phyloP scores from a whole-genome alignment of 2,113 vertebrate genomes.

The Xyrauchen texanus region DNA sequence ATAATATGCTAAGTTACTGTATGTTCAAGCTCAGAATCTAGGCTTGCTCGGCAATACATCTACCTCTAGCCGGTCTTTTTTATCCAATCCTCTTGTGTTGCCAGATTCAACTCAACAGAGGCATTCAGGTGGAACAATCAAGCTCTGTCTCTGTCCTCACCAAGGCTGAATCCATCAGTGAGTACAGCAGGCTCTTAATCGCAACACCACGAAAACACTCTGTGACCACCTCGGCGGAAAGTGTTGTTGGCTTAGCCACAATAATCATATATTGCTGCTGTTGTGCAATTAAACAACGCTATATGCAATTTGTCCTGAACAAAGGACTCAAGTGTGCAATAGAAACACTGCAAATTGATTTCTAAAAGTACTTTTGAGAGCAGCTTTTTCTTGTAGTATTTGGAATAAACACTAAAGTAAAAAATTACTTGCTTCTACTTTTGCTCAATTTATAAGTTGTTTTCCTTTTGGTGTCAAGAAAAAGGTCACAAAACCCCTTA shows the following conservation, averaged over 20 bases:
- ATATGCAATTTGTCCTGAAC: not conserved
- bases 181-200: conserved; percentile 9
- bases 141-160: conserved; percentile 18
- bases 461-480: too few relatives aligned
- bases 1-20: not conserved
- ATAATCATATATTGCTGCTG: conserved; percentile 11
- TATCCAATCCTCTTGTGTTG: conserved; percentile 18
- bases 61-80: conserved; percentile 16
- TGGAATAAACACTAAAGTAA: too few relatives aligned
- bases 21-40: not conserved
- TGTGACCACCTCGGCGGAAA: conserved; percentile 7
- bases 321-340: conserved; percentile 10
- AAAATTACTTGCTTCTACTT: too few relatives aligned
- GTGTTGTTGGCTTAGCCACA: conserved; percentile 16
- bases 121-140: not conserved
- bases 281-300: not conserved
- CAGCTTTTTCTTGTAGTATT: not conserved
- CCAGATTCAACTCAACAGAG: conserved; percentile 9
- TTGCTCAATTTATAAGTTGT: too few relatives aligned
- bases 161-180: conserved; percentile 20
- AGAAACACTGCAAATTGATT: not conserved
- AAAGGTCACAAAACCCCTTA: too few relatives aligned
- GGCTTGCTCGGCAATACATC: not conserved
- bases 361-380: not conserved
- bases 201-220: conserved; percentile 14